Conservation (phyloP, 1,140 invertebrate genomes). For the Plectrocnemia conspersa region DNA sequence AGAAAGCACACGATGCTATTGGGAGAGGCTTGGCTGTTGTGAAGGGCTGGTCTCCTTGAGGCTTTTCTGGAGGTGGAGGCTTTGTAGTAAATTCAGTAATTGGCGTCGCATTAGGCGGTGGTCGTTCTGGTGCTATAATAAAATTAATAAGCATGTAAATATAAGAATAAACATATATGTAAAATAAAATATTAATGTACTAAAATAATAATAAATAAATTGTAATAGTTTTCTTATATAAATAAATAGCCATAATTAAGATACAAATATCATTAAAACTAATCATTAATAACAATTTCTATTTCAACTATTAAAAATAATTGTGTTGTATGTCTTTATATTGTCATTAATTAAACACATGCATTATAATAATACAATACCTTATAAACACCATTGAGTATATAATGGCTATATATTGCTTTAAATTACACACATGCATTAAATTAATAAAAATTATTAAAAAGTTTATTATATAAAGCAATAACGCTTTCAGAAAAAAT, state of each 20-base stretch:
- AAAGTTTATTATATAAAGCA: too few relatives aligned
- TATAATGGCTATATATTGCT: too few relatives aligned
- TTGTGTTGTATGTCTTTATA: not conserved
- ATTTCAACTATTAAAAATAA: not conserved
- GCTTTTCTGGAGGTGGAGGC: constrained; percentile 37
- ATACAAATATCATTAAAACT: too few relatives aligned
- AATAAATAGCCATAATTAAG: too few relatives aligned
- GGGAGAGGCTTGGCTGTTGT: constrained; percentile 31
- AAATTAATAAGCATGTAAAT: constrained; percentile 7
- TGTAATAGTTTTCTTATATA: too few relatives aligned
- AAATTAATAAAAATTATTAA: too few relatives aligned
- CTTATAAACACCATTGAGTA: too few relatives aligned
- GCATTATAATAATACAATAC: too few relatives aligned
- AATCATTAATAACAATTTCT: too few relatives aligned
- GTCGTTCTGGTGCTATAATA: constrained; percentile 39
- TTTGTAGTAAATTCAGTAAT: constrained; percentile 36
- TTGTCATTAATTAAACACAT: not conserved
- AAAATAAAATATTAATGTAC: not conserved
- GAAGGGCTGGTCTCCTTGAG: constrained; percentile 22
- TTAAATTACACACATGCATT: too few relatives aligned
- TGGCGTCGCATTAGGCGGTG: constrained; percentile 37
- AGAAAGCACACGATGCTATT: constrained; percentile 44
- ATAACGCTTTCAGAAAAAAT: too few relatives aligned
- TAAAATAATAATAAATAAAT: not conserved
- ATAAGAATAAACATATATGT: constrained; percentile 5